Conservation (phyloP, 2,888 invertebrate genomes). For the Melanostoma mellinum region DNA sequence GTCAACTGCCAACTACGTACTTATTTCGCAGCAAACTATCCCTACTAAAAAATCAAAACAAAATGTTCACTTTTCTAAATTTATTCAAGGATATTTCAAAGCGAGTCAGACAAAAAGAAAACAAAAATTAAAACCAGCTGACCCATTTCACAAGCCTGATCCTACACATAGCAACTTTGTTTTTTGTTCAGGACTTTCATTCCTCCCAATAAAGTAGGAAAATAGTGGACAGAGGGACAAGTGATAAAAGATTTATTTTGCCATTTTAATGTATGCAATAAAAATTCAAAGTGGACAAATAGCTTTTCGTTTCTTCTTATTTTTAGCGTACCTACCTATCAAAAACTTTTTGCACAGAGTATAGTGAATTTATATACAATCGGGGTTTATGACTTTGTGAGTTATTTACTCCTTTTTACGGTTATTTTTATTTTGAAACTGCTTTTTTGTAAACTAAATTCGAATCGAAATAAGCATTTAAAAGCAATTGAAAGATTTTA, state of each 20-base stretch:
- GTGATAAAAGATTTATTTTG: slow-evolving; percentile 15
- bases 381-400: too few species aligned
- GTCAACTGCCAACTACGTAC: too few species aligned
- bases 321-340: too few species aligned
- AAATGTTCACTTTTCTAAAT: slow-evolving; percentile 1
- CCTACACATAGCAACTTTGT: neutral
- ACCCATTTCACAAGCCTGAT: neutral
- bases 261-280: slow-evolving; percentile 20
- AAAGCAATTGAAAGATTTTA: too few species aligned
- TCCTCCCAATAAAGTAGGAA: neutral
- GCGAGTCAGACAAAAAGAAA: too few species aligned
- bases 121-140: neutral
- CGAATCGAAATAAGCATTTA: too few species aligned
- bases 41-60: neutral
- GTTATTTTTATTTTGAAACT: too few species aligned
- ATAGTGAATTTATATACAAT: too few species aligned
- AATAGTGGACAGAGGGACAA: neutral
- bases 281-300: slow-evolving; percentile 7
- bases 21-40: neutral
- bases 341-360: too few species aligned
- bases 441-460: too few species aligned
- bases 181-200: neutral
- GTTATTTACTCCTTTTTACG: too few species aligned
- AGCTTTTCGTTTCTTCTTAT: neutral
- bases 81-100: neutral